Conservation (phyloP, 2,113 vertebrate species). For the Calcarius ornatus region DNA sequence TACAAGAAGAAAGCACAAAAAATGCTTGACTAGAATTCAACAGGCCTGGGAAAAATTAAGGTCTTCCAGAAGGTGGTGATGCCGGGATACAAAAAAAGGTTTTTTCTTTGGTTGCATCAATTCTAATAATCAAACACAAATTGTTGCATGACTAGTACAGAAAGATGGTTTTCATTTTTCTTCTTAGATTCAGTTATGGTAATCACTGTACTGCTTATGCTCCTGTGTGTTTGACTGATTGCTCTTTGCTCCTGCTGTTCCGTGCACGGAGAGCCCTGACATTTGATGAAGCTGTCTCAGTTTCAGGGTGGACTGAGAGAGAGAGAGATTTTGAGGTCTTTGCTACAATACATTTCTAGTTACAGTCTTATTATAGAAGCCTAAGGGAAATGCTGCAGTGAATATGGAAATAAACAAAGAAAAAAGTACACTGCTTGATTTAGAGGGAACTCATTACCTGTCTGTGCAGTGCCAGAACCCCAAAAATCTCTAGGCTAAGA, state of each 20-base stretch:
- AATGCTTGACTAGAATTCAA: background rate
- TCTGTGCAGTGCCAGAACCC: background rate
- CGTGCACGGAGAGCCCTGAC: background rate
- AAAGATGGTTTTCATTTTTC: conserved; percentile 35
- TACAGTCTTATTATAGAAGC: background rate
- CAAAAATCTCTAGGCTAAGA: background rate
- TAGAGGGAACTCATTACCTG: background rate
- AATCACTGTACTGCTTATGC: background rate
- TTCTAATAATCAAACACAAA: conserved; percentile 21
- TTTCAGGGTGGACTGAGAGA: background rate
- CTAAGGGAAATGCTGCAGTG: background rate
- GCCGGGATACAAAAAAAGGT: background rate
- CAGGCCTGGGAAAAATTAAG: background rate
- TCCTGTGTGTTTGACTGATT: background rate
- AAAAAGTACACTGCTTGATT: background rate
- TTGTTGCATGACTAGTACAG: background rate
- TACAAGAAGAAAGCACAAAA: background rate
- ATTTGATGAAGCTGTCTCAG: background rate
- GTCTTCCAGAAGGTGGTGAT: background rate
- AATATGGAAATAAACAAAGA: conserved; percentile 1
- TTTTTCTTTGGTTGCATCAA: background rate
- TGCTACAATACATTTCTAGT: background rate
- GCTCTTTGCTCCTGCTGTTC: background rate
- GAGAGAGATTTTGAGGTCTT: background rate
- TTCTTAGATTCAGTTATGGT: conserved; percentile 6